Evolutionary conservation across 1,140 invertebrate genomes (phyloP).

Genomic region (Odontomachus brunneus): DNA sequence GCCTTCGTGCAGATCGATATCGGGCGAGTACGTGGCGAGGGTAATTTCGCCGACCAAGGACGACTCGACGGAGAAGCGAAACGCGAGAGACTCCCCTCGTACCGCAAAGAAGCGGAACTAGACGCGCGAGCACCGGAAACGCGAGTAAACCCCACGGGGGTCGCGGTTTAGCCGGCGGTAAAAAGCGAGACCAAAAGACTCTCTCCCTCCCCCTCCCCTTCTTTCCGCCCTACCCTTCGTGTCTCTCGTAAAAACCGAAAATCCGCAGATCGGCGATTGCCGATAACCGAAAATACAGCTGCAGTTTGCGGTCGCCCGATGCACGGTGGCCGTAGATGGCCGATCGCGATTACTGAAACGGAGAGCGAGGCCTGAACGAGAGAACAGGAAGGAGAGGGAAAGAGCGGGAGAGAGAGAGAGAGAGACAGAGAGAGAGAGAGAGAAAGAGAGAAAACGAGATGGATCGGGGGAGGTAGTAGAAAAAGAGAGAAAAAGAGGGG

Average conservation of each 20-base stretch:
- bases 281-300: conserved; percentile 85
- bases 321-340: conserved; percentile 75
- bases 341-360: conserved; percentile 63
- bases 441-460: neutral
- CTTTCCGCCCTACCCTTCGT: neutral
- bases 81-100: too few relatives aligned
- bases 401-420: conserved; percentile 8
- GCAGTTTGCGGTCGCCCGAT: conserved; percentile 81
- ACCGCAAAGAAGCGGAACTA: neutral
- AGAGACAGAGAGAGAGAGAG: neutral
- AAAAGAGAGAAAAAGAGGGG: neutral
- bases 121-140: conserved; percentile 4
- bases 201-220: conserved; percentile 5
- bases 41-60: too few relatives aligned
- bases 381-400: conserved; percentile 3
- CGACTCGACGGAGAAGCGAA: too few relatives aligned
- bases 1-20: too few relatives aligned
- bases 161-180: conserved; percentile 41
- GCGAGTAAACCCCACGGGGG: conserved; percentile 15
- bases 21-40: too few relatives aligned
- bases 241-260: conserved; percentile 78
- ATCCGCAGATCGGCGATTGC: conserved; percentile 82
- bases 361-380: conserved; percentile 58
- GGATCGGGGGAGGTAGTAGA: neutral
- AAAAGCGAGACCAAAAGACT: conserved; percentile 52